These are phyloP conservation scores for Ceuthmochares aereus DNA, from an alignment of 2,113 vertebrate genomes.

Conservation along the genomic window DNA sequence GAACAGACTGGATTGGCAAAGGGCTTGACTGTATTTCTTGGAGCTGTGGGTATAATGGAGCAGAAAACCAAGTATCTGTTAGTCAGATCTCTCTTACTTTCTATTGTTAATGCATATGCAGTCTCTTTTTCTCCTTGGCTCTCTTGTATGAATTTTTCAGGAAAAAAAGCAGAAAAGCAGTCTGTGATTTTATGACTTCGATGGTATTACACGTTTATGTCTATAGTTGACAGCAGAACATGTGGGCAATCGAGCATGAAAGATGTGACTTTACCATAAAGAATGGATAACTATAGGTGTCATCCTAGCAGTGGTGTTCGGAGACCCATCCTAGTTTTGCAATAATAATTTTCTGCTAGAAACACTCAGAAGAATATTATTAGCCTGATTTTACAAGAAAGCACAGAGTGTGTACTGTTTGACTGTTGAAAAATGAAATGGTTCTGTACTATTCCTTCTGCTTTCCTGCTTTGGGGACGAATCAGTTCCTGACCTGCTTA, in stretches of 20 bases:
- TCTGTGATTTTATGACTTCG: conserved; percentile 1
- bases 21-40: neutral
- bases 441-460: neutral
- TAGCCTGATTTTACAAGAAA: neutral
- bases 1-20: neutral
- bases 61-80: neutral
- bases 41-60: neutral
- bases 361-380: neutral
- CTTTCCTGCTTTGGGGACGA: neutral
- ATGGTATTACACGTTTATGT: neutral
- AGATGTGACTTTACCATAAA: neutral
- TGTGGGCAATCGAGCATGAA: conserved; percentile 1
- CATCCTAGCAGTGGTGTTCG: neutral
- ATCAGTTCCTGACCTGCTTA: neutral
- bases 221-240: neutral
- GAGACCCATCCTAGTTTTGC: neutral
- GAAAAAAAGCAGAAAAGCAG: neutral
- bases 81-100: neutral
- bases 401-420: neutral
- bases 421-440: neutral
- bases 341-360: neutral
- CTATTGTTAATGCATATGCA: neutral
- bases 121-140: neutral
- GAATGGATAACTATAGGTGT: neutral
- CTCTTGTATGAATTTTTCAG: neutral